Conservation (phyloP, 1,140 invertebrate genomes). For the Pseudomyrmex flavicornis region DNA sequence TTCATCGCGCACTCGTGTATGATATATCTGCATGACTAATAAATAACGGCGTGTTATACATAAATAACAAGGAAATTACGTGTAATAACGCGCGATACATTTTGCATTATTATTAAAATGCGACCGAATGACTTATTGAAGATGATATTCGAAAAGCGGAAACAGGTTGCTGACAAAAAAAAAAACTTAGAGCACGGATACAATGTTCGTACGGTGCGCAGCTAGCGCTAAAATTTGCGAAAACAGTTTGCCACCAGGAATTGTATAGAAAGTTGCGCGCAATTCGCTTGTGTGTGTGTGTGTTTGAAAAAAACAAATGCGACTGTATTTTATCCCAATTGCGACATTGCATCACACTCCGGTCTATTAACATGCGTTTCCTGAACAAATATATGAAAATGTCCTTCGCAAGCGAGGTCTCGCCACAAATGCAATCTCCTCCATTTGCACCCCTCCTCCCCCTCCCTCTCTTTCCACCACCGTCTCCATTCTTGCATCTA, state of each 20-base stretch:
- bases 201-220: too few species aligned
- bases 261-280: not conserved
- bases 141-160: not conserved
- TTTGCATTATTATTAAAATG: slow-evolving; percentile 16
- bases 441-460: slow-evolving; percentile 31
- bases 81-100: slow-evolving; percentile 12
- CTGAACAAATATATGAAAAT: slow-evolving; percentile 67
- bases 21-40: too few species aligned
- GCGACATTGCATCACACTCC: not conserved
- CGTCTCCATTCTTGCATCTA: slow-evolving; percentile 55
- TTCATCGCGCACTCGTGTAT: too few species aligned
- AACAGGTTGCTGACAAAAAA: not conserved
- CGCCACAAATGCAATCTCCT: slow-evolving; percentile 66
- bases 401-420: slow-evolving; percentile 46
- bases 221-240: too few species aligned
- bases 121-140: not conserved
- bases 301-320: slow-evolving; percentile 26
- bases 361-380: slow-evolving; percentile 60
- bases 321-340: slow-evolving; percentile 2
- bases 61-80: slow-evolving; percentile 26
- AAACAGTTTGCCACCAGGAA: too few species aligned
- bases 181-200: not conserved
- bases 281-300: too few species aligned
- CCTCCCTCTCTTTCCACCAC: slow-evolving; percentile 45
- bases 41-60: slow-evolving; percentile 4